Conservation (phyloP, 2,797 vertebrate species). For the Squalus acanthias region DNA sequence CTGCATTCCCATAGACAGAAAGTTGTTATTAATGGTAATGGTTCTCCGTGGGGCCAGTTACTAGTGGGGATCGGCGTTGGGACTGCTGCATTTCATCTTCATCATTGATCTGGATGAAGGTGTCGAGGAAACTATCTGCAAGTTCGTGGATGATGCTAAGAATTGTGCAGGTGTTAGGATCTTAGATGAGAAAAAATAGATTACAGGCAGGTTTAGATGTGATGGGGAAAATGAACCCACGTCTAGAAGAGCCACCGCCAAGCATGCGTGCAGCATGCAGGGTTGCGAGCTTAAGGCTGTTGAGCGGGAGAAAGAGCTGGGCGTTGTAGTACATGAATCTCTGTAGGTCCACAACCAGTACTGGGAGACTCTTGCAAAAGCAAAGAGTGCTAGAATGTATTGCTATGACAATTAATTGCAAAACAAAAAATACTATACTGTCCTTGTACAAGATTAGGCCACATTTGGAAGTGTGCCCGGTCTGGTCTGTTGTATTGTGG, state of each 20-base stretch:
- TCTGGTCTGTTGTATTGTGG: neutral
- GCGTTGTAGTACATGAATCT: neutral
- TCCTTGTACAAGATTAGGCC: neutral
- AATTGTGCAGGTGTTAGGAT: neutral
- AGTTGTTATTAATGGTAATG: neutral
- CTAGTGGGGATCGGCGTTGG: neutral
- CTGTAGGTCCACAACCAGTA: neutral
- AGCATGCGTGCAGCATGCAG: neutral
- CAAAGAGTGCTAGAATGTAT: neutral
- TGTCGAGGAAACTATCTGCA: neutral
- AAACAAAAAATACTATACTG: neutral
- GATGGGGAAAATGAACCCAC: neutral
- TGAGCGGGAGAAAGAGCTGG: neutral
- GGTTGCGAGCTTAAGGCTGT: neutral
- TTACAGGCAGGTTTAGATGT: neutral
- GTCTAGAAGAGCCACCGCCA: neutral
- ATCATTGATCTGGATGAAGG: neutral
- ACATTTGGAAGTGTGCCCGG: neutral
- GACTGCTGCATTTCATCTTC: neutral
- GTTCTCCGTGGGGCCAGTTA: neutral
- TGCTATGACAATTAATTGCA: neutral
- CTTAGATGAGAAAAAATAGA: neutral
- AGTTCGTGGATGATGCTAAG: neutral
- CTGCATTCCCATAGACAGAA: neutral
- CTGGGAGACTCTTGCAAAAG: neutral